A percentile compares a stretch with the other conserved stretches of the same genome.
phyloP scores from a whole-genome alignment of 2,888 invertebrate species.

The Lucinisca nassula region DNA sequence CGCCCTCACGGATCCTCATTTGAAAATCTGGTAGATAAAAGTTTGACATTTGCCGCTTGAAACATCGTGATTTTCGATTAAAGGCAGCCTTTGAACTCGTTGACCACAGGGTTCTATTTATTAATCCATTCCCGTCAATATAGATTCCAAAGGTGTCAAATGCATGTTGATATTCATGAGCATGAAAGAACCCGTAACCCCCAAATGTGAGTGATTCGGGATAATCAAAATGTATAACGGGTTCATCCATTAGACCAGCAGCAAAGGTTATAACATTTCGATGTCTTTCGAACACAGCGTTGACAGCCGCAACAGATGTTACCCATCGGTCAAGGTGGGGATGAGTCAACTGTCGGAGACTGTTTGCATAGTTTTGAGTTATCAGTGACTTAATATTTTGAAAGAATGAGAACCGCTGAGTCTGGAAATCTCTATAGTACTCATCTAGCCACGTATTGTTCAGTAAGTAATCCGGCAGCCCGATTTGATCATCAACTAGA shows the following conservation, averaged over 20 bases:
- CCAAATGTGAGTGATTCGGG: slow-evolving; percentile 16
- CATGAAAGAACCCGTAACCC: slow-evolving; percentile 1
- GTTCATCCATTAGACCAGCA: not conserved
- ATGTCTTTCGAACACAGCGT: not conserved
- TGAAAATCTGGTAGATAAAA: slow-evolving; percentile 1
- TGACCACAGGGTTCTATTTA: not conserved
- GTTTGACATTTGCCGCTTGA: not conserved
- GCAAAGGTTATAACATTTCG: not conserved
- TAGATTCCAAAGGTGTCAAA: slow-evolving; percentile 8
- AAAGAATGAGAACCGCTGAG: not conserved
- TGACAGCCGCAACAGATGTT: not conserved
- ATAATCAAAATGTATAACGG: not conserved
- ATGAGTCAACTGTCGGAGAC: not conserved
- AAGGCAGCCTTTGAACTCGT: not conserved
- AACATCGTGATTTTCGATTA: not conserved
- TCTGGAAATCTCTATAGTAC: not conserved
- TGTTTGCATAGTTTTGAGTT: not conserved
- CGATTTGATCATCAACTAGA: not conserved
- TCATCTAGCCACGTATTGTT: not conserved
- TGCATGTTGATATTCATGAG: slow-evolving; percentile 26
- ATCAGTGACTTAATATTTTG: not conserved
- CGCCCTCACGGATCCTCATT: too few relatives aligned
- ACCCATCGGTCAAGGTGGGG: not conserved
- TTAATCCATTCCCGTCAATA: slow-evolving; percentile 7
- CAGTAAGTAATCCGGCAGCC: not conserved